Base-by-base conservation (phyloP, 2,888 invertebrate genomes). In the Nematopogon swammerdamellus region DNA sequence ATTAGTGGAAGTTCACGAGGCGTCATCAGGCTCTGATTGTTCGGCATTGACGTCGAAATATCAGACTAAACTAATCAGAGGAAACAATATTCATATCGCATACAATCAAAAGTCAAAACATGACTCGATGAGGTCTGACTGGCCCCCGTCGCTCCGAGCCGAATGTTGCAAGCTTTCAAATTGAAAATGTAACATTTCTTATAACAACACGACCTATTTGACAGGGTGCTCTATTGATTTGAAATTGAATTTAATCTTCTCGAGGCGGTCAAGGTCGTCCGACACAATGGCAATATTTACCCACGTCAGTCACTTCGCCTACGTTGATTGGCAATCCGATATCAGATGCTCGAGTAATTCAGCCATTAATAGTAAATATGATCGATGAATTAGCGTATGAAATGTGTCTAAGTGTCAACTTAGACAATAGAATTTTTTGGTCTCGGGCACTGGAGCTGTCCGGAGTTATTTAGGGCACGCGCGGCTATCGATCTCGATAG, bases 401-500 rank as follows among this genome's bases (percentile, higher is more conserved):
- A 36, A 14, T 36, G 36, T 36, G n/a, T 36, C 36, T 14, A 14
- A 3, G 36, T 36, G 36, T 36, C 36, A 14, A 14, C 8, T 25
- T 25, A 36, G 36, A 36, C 36, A 36, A 36, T 36, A 14, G 14
- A 36, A 8, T 36, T 36, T 36, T 36, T 36, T 25, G 25, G 5
- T 25, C 5, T 25, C 4, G 36, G 8, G 4, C 36, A 36, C 4
- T 36, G n/a, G n/a, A 8, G 36, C 11, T 36, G 36, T 36, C 11
- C 36, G 52, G 56, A 63, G 63, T 60, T 67, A 72, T 71, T 66
- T 61, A 63, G 70, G 68, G 59, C 68, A 63, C 30, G 55, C 60
- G 57, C 58, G 51, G 49, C 52, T 52, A 51, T 48, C 49, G 53
- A 59, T 60, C 59, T 58, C 57, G n/a, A n/a, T n/a, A n/a, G 30